phyloP scores from a whole-genome alignment of 2,888 invertebrate species.

The Diaphora mendica region DNA sequence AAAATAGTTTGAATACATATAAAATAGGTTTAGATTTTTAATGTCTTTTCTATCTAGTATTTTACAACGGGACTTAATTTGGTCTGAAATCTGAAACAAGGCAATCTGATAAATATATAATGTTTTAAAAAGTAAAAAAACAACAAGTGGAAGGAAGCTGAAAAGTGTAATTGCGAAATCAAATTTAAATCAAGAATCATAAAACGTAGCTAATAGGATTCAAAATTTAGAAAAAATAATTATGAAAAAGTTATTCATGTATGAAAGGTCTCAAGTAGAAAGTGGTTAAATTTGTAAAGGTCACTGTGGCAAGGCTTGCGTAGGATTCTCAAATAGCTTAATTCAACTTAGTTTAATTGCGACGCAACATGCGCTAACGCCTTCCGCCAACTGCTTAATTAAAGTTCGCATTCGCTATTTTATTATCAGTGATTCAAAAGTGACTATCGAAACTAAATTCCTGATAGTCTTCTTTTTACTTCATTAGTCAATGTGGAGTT shows the following conservation, averaged over 20 bases:
- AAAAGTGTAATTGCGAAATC: not conserved
- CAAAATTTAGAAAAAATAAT: not conserved
- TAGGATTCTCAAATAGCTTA: slow-evolving; percentile 55
- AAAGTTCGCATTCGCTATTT: slow-evolving; percentile 12
- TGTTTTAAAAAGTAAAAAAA: not conserved
- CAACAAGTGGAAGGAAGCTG: not conserved
- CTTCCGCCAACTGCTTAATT: slow-evolving; percentile 49
- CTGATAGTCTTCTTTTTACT: not conserved
- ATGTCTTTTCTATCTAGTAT: too few relatives aligned
- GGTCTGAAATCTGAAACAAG: not conserved
- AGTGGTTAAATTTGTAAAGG: slow-evolving; percentile 13
- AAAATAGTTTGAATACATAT: too few relatives aligned
- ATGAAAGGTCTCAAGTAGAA: slow-evolving; percentile 1
- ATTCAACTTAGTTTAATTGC: slow-evolving; percentile 66
- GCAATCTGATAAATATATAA: not conserved
- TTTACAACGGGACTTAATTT: too few relatives aligned
- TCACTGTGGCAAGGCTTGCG: slow-evolving; percentile 46
- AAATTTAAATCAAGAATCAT: not conserved
- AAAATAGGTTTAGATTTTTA: too few relatives aligned
- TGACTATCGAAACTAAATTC: not conserved
- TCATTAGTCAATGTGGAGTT: not conserved
- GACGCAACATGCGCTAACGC: slow-evolving; percentile 58
- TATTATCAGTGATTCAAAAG: slow-evolving; percentile 5
- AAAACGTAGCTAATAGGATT: not conserved
- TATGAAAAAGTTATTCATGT: not conserved